Conservation (phyloP, 2,797 vertebrate genomes). For the Tragelaphus oryx region DNA sequence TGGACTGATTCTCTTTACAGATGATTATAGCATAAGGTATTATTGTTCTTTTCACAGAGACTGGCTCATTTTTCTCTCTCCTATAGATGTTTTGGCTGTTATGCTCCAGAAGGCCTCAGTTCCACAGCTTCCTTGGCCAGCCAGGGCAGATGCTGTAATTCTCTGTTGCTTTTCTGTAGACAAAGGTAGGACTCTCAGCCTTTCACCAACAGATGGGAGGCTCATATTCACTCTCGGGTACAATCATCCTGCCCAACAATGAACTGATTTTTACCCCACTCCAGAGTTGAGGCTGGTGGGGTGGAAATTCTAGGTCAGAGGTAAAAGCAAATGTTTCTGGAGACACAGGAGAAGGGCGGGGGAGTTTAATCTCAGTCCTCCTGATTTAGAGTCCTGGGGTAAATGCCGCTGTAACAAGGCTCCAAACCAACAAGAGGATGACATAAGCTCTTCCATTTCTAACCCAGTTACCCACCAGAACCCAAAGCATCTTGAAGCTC, state of each 20-base stretch:
- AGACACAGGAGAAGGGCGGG: constrained; percentile 21
- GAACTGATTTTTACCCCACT: constrained; percentile 23
- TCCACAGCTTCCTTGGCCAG: constrained; percentile 19
- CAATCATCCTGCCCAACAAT: not conserved
- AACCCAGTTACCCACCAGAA: constrained; percentile 73
- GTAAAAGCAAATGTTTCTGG: constrained; percentile 61
- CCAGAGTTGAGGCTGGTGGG: not conserved
- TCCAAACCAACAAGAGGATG: constrained; percentile 52
- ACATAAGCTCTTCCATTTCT: constrained; percentile 65
- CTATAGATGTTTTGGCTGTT: not conserved
- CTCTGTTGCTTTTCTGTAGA: not conserved
- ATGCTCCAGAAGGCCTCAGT: constrained; percentile 3
- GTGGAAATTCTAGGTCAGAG: constrained; percentile 61
- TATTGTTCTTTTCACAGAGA: constrained; percentile 47
- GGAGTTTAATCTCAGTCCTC: not conserved
- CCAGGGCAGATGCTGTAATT: not conserved
- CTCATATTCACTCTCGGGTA: not conserved
- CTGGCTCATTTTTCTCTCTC: constrained; percentile 35
- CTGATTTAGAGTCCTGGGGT: constrained; percentile 50
- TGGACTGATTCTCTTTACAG: constrained; percentile 53
- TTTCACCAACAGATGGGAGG: not conserved
- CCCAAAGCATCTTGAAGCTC: constrained; percentile 70
- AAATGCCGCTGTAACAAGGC: constrained; percentile 33
- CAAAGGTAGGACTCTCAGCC: constrained; percentile 23
- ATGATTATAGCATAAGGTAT: constrained; percentile 48